Conservation (phyloP, 2,888 invertebrate genomes). For the Tenthredo scrophulariae region DNA sequence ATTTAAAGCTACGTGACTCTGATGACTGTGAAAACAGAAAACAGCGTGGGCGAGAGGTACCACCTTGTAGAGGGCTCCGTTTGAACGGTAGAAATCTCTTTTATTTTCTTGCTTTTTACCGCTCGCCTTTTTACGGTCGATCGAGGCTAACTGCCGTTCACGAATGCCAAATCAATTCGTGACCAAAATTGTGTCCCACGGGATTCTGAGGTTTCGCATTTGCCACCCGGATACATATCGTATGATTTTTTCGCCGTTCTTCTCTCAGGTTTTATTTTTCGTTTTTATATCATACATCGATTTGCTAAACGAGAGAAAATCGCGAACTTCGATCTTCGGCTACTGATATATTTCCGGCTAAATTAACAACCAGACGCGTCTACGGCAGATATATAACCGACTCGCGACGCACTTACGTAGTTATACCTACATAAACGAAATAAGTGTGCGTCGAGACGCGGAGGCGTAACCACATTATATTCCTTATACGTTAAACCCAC, state of each 20-base stretch:
- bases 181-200: constrained; percentile 66
- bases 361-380: constrained; percentile 9
- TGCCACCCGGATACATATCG: constrained; percentile 53
- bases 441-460: constrained; percentile 61
- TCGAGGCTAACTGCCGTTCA: constrained; percentile 49
- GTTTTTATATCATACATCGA: background rate
- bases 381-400: background rate
- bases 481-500: constrained; percentile 73
- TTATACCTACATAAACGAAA: background rate
- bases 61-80: constrained; percentile 4
- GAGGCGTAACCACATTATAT: constrained; percentile 75
- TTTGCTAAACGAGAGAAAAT: background rate
- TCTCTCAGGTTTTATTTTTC: background rate
- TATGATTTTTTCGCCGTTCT: background rate
- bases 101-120: background rate
- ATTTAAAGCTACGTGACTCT: constrained; percentile 34
- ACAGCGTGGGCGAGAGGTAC: constrained; percentile 30
- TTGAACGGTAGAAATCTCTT: constrained; percentile 2
- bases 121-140: constrained; percentile 27
- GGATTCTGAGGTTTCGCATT: constrained; percentile 49
- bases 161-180: constrained; percentile 57
- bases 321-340: background rate
- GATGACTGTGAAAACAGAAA: constrained; percentile 27
- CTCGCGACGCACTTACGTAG: background rate
- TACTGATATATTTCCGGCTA: constrained; percentile 20